These are phyloP conservation scores for Crotalus helleri DNA, from an alignment of 2,113 vertebrate genomes.

Conservation along the genomic window DNA sequence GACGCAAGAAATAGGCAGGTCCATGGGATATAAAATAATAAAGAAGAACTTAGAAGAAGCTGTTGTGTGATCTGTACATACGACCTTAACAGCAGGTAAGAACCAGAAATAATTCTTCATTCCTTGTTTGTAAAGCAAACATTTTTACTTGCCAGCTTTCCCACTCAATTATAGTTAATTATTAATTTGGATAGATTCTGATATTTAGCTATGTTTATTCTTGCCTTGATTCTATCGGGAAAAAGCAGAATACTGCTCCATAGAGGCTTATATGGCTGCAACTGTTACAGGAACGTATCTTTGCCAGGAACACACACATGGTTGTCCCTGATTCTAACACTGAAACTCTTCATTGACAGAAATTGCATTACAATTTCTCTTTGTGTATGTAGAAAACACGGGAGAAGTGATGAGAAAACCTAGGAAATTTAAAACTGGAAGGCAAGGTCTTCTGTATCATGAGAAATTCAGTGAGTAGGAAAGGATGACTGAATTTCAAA, in stretches of 20 bases:
- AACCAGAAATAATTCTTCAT: background rate
- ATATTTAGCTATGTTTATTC: background rate
- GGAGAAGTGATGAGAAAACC: background rate
- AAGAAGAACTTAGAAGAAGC: background rate
- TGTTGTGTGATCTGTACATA: background rate
- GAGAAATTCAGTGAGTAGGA: background rate
- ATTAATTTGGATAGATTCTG: background rate
- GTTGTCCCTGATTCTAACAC: background rate
- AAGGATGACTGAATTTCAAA: background rate
- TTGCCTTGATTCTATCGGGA: background rate
- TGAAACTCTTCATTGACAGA: background rate
- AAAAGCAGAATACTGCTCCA: background rate
- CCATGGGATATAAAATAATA: background rate
- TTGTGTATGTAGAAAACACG: background rate
- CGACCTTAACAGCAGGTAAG: background rate
- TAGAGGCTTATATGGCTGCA: background rate
- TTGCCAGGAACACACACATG: background rate
- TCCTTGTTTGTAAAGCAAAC: background rate
- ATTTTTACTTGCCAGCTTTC: background rate
- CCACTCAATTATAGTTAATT: background rate
- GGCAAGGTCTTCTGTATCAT: background rate
- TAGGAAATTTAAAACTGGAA: background rate
- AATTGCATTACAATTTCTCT: background rate
- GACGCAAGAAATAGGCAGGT: background rate
- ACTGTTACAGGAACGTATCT: background rate